Evolutionary conservation across 2,113 vertebrate genomes (phyloP).

Genomic region (Columbina picui): DNA sequence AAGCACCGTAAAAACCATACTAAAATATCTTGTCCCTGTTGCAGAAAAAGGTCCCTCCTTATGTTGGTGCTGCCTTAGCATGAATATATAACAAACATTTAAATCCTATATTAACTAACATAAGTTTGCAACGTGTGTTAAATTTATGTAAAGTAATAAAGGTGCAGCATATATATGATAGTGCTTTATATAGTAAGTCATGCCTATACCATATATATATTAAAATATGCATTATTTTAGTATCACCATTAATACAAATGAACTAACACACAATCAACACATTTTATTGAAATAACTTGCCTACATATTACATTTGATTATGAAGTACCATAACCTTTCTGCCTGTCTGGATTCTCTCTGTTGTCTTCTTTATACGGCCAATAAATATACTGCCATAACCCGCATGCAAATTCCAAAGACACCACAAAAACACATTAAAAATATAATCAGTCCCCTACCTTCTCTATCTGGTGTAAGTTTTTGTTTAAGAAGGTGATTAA

Average conservation of each 20-base stretch:
- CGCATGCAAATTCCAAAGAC: background rate
- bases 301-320: background rate
- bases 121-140: background rate
- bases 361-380: background rate
- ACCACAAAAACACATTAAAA: background rate
- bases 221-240: background rate
- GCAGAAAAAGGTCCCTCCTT: background rate
- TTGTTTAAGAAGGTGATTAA: constrained; percentile 91
- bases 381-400: background rate
- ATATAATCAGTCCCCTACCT: constrained; percentile 69
- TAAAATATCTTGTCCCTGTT: background rate
- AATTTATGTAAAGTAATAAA: background rate
- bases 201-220: background rate
- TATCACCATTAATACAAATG: background rate
- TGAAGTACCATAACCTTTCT: background rate
- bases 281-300: background rate
- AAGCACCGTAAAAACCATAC: background rate
- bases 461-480: constrained; percentile 86
- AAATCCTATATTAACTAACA: background rate
- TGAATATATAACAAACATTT: background rate
- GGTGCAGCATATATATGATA: background rate
- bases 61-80: background rate
- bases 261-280: background rate
- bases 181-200: background rate
- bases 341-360: background rate